Base-by-base conservation (phyloP, 2,888 invertebrate genomes). In the Plagodis dolabraria region DNA sequence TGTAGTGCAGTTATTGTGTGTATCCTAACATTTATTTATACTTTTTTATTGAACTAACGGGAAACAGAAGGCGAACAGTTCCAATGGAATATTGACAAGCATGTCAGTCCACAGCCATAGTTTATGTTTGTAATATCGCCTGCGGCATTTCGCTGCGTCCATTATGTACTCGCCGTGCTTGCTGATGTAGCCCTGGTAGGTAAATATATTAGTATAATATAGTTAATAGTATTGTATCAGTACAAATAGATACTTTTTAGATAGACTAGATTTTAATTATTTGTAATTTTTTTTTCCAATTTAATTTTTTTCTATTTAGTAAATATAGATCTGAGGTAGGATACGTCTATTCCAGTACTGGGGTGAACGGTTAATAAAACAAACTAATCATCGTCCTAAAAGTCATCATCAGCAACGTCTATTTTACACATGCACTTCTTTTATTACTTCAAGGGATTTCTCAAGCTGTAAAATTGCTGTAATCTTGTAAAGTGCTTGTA, bases 151-250 rank as follows among this genome's bases (percentile, higher is more conserved):
- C 1, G 61, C 49, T 0, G 83, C 68, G 9, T 82, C 77, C 57
- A 82, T 52, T 53, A 91, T 72, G 0, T 89, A 70, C 10, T 86
- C 85, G 0, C 92, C 90, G 51, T 86, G 87, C 64, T 81, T 86
- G 64, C 76, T 90, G 5, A 85, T 52, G 66, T 81, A 91, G 0
- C 88, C 89, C 92, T 91, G 57, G n/a, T 11, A 0, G 10, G 10
- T 10, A 10, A 40, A 36, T 36, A 36, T 36, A 22, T 22, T 4
- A 22, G 22, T 22, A 22, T 4, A 22, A 4, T 22, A 22, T 22
- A 38, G 38, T 38, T 7, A 38, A 38, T 38, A 38, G 9, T 4
- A 38, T 4, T 38, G 5, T 38, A 38, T 38, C 0, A 38, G 7
- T 9, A n/a, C n/a, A n/a, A n/a, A n/a, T n/a, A n/a, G n/a, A n/a